Percentiles rank a stretch among this genome's conserved stretches.
phyloP scores from a whole-genome alignment of 2,888 invertebrate genomes.

The Deroplatys truncata region DNA sequence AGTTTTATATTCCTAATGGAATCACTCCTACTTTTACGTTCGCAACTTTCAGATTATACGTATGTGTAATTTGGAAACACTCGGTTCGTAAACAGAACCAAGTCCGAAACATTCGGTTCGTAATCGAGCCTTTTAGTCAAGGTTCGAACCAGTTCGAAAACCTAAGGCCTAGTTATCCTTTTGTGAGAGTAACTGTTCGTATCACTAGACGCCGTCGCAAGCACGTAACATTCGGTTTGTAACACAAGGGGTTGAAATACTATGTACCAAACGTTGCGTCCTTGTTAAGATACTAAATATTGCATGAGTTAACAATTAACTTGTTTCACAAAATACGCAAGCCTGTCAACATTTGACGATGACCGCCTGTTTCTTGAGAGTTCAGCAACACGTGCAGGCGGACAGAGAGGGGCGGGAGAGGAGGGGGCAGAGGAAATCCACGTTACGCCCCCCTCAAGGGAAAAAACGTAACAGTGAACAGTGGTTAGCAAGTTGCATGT shows the following conservation, averaged over 20 bases:
- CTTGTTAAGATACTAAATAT: no score
- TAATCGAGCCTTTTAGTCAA: background rate
- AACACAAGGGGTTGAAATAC: no score
- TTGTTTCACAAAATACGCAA: background rate
- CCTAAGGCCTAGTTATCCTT: background rate
- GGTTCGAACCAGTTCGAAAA: background rate
- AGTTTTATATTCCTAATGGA: no score
- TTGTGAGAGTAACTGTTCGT: background rate
- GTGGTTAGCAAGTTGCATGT: background rate
- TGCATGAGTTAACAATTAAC: background rate
- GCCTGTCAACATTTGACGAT: background rate
- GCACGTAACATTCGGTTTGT: no score
- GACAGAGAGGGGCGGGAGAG: background rate
- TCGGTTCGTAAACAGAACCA: background rate
- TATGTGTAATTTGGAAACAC: background rate
- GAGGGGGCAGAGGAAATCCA: background rate
- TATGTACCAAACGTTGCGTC: no score
- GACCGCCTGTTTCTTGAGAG: background rate
- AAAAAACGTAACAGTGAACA: background rate
- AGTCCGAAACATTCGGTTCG: background rate
- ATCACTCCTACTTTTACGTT: no score
- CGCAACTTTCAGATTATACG: no score
- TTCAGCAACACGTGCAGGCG: background rate
- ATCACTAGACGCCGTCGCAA: background rate
- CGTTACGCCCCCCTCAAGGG: background rate